Base-by-base conservation (phyloP, 2,888 invertebrate genomes). In the Drosophila cognata region DNA sequence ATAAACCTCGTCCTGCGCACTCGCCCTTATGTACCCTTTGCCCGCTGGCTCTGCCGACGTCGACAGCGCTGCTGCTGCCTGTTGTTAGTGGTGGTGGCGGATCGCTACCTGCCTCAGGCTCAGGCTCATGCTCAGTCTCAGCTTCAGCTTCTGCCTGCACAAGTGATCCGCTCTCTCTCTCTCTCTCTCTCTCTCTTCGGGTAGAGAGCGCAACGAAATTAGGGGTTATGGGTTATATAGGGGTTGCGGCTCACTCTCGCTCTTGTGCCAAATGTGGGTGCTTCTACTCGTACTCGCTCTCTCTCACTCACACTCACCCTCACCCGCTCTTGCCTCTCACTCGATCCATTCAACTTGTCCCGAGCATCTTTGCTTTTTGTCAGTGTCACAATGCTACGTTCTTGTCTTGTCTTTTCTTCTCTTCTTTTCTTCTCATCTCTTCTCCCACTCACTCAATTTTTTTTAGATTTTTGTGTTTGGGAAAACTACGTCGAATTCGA, bases 1-100 rank as follows among this genome's bases (percentile, higher is more conserved):
- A 93, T 94, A 92, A 92, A 92, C 92, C 92, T 93, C 92, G 93
- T 93, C 93, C 93, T 93, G 91, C 87, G 82, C 89, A 82, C 80
- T 83, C 46, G 81, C 86, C 89, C 89, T 92, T 92, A 92, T 92
- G 90, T 93, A 93, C 87, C 86, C 56, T 38, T 77, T 72, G 78
- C 76, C 74, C 51, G 79, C 48, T 31, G 60, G 69, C 60, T 48
- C 57, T 59, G 65, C 72, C 52, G 52, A 21, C 69, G 38, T 33
- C 29, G 63, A 35, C 68, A 31, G 61, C 48, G 66, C 62, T 25
- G 71, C 48, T 28, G 56, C 48, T 13, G 46, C 51, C 73, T 57
- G 57, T 51, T 46, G n/a, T 29, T 41, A 16, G 21, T 41, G 29
- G 62, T 57, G 53, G 57, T 56, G 67, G 62, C 77, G 31, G 50